A percentile compares a stretch with the other conserved stretches of the same genome.
Evolutionary conservation across 2,113 vertebrate species (phyloP).

Genomic region (Himantopus leucocephalus): DNA sequence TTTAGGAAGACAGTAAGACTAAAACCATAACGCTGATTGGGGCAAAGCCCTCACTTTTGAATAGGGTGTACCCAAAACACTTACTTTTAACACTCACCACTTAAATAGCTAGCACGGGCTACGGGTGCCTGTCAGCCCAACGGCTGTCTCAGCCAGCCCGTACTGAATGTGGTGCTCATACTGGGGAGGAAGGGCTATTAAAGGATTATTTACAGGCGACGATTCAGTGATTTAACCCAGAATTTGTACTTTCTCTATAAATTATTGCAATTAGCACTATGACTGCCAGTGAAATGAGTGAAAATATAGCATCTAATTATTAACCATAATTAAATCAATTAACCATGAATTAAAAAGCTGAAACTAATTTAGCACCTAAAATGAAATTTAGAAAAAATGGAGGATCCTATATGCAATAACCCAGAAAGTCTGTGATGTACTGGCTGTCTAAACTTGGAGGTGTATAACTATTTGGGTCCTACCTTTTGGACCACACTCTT

Average conservation of each 20-base stretch:
- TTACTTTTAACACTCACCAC: not conserved
- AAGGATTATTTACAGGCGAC: not conserved
- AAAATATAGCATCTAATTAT: constrained; percentile 17
- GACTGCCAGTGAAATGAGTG: not conserved
- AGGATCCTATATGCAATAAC: not conserved
- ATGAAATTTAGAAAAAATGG: not conserved
- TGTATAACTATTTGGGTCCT: not conserved
- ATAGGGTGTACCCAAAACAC: not conserved
- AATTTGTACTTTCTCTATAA: constrained; percentile 10
- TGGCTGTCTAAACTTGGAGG: not conserved
- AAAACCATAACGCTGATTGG: not conserved
- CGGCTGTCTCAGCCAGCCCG: not conserved
- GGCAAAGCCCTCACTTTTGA: not conserved
- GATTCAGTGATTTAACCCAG: not conserved
- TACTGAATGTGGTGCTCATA: accelerated
- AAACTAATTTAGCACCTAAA: not conserved
- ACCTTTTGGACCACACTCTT: not conserved
- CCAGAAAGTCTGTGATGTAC: not conserved
- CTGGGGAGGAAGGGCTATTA: not conserved
- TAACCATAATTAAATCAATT: not conserved
- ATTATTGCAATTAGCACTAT: constrained; percentile 10
- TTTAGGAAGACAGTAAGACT: not conserved
- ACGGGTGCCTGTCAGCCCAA: not conserved
- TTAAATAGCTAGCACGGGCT: not conserved
- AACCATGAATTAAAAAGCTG: not conserved